phyloP scores from a whole-genome alignment of 2,888 invertebrate species.

The Idaea straminata region DNA sequence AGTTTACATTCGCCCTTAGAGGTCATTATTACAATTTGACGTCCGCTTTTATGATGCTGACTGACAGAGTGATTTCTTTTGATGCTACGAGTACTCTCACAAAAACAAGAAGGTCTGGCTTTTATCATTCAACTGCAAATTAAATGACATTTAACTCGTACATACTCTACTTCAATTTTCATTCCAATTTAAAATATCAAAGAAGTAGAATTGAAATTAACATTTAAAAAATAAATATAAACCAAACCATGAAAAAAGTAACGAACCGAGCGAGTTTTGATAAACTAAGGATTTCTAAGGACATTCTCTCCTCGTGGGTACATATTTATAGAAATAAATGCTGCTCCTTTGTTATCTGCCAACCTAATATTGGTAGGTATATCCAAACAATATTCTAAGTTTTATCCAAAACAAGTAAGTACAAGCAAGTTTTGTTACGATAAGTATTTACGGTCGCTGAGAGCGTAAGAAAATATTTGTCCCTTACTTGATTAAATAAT shows the following conservation, averaged over 20 bases:
- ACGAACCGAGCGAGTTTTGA: no score
- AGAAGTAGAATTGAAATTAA: not conserved
- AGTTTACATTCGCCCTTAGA: not conserved
- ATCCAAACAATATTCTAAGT: not conserved
- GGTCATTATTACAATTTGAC: conserved; percentile 1
- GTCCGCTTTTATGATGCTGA: not conserved
- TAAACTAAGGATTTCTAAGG: no score
- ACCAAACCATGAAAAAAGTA: no score
- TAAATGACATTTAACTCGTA: not conserved
- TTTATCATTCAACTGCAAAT: not conserved
- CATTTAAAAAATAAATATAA: no score
- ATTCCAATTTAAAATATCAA: not conserved
- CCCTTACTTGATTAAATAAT: conserved; percentile 1
- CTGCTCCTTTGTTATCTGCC: no score
- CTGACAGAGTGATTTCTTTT: conserved; percentile 1
- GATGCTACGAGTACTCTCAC: not conserved
- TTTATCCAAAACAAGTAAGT: not conserved
- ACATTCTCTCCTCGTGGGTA: no score
- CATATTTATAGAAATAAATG: no score
- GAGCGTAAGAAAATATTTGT: not conserved
- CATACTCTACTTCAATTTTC: not conserved
- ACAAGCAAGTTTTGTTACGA: not conserved
- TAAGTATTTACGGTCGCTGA: not conserved
- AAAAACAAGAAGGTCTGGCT: not conserved
- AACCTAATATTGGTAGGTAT: no score